Evolutionary conservation across 2,797 vertebrate genomes (phyloP), one percentile per base, ranked within the genome.

Genomic region (Carduelis carduelis): DNA sequence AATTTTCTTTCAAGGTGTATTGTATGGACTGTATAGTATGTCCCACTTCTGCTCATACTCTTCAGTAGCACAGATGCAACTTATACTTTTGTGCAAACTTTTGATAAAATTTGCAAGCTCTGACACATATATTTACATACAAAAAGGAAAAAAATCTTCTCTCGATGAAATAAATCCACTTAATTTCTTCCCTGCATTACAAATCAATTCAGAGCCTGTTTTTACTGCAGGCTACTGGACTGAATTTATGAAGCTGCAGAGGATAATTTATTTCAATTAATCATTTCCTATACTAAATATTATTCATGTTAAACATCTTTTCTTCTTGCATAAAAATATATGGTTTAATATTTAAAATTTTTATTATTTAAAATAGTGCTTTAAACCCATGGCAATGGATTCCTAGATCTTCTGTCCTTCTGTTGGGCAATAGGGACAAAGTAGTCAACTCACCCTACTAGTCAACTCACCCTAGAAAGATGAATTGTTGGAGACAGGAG

Each of bases 201-300:
- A 83, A 94, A 71, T 96, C 63, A 94, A 60, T 53, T 94, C 65
- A 26, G 63, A 95, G 46, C 34, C 91, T 95, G 77, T 81, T 97
- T 85, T 97, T 85, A 92, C 92, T 97, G 60, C 80, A 95, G 87
- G 79, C 90, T 95, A 94, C 63, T 81, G 41, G 80, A 60, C 74
- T 91, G 89, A 95, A 94, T 96, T 83, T 95, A 96, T 91, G 88
- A 79, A 94, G 39, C 72, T 91, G 95, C 90, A 94, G 78, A 93
- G 43, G 43, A 53, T 82, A 83, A 96, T 96, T 96, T 96, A 91
- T 97, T 97, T 97, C 56, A 96, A 89, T 96, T 97, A 96, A 96
- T 96, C 22, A 75, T 90, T 93, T 95, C 57, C 80, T 96, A 96
- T 86, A 81, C 60, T 59, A 96, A 96, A 95, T 94, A 95, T 94